Evolutionary conservation across 2,113 vertebrate species (phyloP).

Genomic region (Genyomyrus donnyi): DNA sequence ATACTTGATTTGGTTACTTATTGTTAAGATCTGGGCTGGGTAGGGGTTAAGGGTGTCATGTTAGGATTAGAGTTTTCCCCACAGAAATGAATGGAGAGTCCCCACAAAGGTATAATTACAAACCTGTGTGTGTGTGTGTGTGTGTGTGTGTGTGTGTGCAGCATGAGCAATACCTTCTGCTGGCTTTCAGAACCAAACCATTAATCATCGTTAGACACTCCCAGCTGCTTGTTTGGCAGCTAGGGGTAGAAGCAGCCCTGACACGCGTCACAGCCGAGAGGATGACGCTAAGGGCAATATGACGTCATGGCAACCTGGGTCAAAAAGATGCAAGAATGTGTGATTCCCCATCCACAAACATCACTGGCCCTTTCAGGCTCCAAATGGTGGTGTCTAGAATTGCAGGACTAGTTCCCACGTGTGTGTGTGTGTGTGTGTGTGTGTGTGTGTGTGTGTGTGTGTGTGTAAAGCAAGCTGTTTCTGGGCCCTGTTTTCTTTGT

Average conservation of each 20-base stretch:
- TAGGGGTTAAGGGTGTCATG: no score
- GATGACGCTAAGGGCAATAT: neutral
- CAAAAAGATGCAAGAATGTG: neutral
- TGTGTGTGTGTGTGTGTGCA: neutral
- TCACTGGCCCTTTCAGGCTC: neutral
- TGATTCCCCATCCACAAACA: neutral
- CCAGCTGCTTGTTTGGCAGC: neutral
- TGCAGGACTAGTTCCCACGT: neutral
- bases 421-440: neutral
- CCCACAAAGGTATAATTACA: no score
- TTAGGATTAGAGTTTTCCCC: no score
- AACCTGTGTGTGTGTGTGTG: neutral
- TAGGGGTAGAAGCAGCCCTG: neutral
- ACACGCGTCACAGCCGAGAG: neutral
- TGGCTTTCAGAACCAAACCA: neutral
- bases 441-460: neutral
- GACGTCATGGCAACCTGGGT: constrained; percentile 18
- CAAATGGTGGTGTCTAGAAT: neutral
- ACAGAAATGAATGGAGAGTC: no score
- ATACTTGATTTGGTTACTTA: no score
- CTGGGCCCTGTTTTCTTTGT: no score
- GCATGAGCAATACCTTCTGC: neutral
- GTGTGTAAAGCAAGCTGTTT: neutral
- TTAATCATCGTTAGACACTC: constrained; percentile 5
- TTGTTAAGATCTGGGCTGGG: no score